These are phyloP conservation scores for Zootermopsis nevadensis DNA, from an alignment of 2,888 invertebrate species.

Conservation along the genomic window DNA sequence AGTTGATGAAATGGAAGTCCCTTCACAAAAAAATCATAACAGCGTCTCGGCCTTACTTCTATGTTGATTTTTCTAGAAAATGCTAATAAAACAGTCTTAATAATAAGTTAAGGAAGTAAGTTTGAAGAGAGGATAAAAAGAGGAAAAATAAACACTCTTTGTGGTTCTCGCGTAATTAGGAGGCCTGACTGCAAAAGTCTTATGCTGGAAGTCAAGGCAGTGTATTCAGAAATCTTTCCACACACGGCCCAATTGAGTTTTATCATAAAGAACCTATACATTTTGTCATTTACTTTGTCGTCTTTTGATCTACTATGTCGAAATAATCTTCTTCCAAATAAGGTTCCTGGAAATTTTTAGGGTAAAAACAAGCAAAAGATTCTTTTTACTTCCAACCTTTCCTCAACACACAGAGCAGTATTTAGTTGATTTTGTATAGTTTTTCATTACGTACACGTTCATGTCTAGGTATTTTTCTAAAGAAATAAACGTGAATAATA, in stretches of 20 bases:
- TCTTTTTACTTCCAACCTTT: too few relatives aligned
- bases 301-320: not conserved
- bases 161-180: conserved; percentile 6
- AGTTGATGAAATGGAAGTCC: not conserved
- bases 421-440: too few relatives aligned
- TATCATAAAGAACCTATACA: too few relatives aligned
- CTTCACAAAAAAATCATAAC: not conserved
- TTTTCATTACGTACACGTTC: too few relatives aligned
- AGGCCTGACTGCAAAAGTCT: not conserved
- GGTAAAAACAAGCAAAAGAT: too few relatives aligned
- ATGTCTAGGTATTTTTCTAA: too few relatives aligned
- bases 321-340: not conserved
- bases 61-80: conserved; percentile 27
- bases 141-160: conserved; percentile 15
- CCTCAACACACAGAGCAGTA: too few relatives aligned
- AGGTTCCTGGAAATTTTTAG: not conserved
- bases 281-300: not conserved
- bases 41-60: not conserved
- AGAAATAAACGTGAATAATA: too few relatives aligned
- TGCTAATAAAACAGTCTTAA: conserved; percentile 17
- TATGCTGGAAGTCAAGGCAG: not conserved
- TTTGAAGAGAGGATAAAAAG: conserved; percentile 1
- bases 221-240: not conserved
- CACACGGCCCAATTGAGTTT: conserved; percentile 6
- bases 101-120: not conserved